A percentile compares a stretch with the other conserved stretches of the same genome.
These are phyloP conservation scores for Lucifuga dentata DNA, from an alignment of 2,113 vertebrate genomes.

Conservation along the genomic window DNA sequence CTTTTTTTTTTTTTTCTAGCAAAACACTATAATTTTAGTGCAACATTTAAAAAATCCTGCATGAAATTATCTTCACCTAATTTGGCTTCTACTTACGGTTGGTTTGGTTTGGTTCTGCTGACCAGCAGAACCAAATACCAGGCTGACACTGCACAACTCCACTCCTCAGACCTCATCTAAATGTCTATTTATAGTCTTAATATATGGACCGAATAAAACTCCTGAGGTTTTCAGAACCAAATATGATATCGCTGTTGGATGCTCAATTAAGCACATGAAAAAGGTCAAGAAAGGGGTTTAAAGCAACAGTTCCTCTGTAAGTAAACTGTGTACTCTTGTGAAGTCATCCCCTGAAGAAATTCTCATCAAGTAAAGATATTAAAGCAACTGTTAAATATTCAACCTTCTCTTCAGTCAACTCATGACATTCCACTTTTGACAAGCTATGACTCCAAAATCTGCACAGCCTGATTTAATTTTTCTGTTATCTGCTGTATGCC, in stretches of 20 bases:
- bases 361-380: no score
- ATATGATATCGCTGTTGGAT: conserved; percentile 13
- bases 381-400: no score
- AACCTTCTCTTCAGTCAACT: background rate
- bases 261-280: background rate
- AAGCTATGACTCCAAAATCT: no score
- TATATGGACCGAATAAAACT: conserved; percentile 50
- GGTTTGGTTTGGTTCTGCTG: no score
- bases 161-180: conserved; percentile 35
- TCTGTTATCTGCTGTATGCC: no score
- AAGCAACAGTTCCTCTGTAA: background rate
- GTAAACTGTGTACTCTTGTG: conserved; percentile 4
- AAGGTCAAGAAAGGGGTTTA: conserved; percentile 21
- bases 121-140: conserved; percentile 52
- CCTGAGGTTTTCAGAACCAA: conserved; percentile 25
- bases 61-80: conserved; percentile 25
- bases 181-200: conserved; percentile 59
- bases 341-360: background rate
- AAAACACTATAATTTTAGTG: background rate
- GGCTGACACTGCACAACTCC: conserved; percentile 32
- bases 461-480: no score
- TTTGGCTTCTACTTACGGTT: conserved; percentile 17
- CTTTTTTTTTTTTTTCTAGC: conserved; percentile 2
- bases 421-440: background rate
- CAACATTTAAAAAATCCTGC: conserved; percentile 23